Evolutionary conservation across 2,113 vertebrate genomes (phyloP), one percentile per base, ranked within the genome.

Genomic region (Cyanoderma ruficeps): DNA sequence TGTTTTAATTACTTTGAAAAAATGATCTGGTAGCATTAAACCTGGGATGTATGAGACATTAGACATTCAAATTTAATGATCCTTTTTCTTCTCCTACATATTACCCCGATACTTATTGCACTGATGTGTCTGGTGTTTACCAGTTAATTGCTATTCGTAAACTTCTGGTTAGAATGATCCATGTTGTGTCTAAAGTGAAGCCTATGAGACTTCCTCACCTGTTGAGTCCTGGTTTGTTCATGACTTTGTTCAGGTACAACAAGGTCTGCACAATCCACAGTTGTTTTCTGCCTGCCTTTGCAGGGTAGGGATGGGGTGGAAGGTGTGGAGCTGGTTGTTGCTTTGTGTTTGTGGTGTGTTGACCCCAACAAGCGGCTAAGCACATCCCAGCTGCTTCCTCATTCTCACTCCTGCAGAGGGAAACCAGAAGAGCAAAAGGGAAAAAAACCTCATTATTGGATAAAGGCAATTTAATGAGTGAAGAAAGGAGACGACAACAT

Each of bases 231-330:
- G 55, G 7, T 41, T 86, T 89, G 37, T 56, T 61, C 31, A 9
- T 53, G 41, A 44, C 56, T 60, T 86, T 44, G 24, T 75, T 90
- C 18, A 20, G 21, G 57, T 35, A 30, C 35, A 31, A 53, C 35
- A n/a, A 53, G 39, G 16, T 80, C 53, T 68, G 42, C 28, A 41
- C 12, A 39, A 28, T 49, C 63, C 39, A 22, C 41, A 17, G 33
- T 28, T 75, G n/a, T 53, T 63, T 72, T 44, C 44, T 24, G 12
- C 19, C 18, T 47, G 20, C 21, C 30, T 31, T 28, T 57, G 37
- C 1, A 3, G 11, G 6, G 5, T 11, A 4, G 5, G 11, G 6
- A 11, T 53, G 9, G 21, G 6, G 8, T 0, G 1, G 23, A 33
- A 35, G 7, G 3, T 52, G 37, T 52, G 41, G 35, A 70, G 61